phyloP scores from a whole-genome alignment of 2,797 vertebrate species.

The Rhynchotus rufescens region DNA sequence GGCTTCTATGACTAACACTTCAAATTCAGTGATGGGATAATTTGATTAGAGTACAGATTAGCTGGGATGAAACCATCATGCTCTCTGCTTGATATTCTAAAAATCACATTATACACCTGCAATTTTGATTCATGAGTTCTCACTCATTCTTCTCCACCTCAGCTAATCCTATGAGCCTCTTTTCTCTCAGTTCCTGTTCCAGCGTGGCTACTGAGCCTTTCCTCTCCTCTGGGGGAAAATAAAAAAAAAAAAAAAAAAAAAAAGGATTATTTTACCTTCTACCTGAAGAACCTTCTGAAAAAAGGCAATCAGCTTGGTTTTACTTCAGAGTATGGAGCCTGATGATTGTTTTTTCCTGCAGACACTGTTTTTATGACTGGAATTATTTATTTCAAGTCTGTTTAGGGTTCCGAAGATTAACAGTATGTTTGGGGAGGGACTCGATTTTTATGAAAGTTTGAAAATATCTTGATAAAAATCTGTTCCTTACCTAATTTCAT shows the following conservation, averaged over 20 bases:
- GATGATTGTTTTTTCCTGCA: background rate
- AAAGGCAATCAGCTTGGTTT: constrained; percentile 23
- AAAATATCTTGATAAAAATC: background rate
- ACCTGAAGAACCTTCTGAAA: background rate
- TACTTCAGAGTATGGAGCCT: background rate
- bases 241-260: background rate
- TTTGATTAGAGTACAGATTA: constrained; percentile 59
- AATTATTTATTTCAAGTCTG: background rate
- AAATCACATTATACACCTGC: constrained; percentile 36
- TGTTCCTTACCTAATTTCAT: background rate
- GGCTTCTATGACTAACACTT: constrained; percentile 32
- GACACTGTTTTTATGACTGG: background rate
- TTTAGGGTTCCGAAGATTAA: background rate
- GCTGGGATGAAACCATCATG: constrained; percentile 36
- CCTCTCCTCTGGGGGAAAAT: background rate
- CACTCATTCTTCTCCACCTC: background rate
- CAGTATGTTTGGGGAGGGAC: background rate
- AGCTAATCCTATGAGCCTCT: constrained; percentile 26
- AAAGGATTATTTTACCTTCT: constrained; percentile 15
- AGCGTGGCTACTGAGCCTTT: constrained; percentile 4
- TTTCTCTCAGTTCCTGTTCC: background rate
- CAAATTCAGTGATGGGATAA: constrained; percentile 53
- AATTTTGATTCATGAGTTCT: constrained; percentile 15
- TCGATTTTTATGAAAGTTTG: background rate
- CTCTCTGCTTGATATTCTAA: constrained; percentile 43